Evolutionary conservation across 2,113 vertebrate genomes (phyloP).

Genomic region (Amia ocellicauda): DNA sequence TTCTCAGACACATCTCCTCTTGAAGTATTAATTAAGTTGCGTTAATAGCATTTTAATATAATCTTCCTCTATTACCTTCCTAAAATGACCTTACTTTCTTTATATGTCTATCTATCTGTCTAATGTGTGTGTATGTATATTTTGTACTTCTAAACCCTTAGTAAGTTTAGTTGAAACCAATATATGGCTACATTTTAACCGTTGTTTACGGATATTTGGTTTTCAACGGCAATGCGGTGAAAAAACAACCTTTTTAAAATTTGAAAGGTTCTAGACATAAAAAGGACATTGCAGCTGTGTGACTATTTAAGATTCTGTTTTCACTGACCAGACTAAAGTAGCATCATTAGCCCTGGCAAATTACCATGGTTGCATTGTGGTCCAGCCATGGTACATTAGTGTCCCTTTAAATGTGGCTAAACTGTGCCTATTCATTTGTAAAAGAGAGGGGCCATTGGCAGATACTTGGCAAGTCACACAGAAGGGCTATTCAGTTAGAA

Average conservation of each 20-base stretch:
- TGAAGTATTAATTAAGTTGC: too few relatives aligned
- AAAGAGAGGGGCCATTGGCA: slow-evolving; percentile 73
- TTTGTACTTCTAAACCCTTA: too few relatives aligned
- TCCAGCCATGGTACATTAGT: slow-evolving; percentile 67
- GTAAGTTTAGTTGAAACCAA: too few relatives aligned
- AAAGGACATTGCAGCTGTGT: slow-evolving; percentile 55
- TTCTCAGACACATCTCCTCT: too few relatives aligned
- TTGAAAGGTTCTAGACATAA: slow-evolving; percentile 36
- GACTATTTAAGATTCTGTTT: slow-evolving; percentile 67
- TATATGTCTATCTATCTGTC: too few relatives aligned
- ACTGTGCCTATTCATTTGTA: slow-evolving; percentile 70
- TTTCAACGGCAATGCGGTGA: slow-evolving; percentile 54
- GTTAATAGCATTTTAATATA: too few relatives aligned
- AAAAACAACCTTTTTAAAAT: slow-evolving; percentile 37
- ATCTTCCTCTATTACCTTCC: too few relatives aligned
- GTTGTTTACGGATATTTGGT: slow-evolving; percentile 66
- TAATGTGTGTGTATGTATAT: too few relatives aligned
- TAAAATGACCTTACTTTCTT: too few relatives aligned
- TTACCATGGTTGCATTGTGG: slow-evolving; percentile 68
- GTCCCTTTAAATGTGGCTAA: slow-evolving; percentile 64
- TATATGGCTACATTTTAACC: slow-evolving; percentile 1
- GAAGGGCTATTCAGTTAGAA: slow-evolving; percentile 71
- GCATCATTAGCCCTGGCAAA: slow-evolving; percentile 80
- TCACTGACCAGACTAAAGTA: slow-evolving; percentile 63
- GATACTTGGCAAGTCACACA: slow-evolving; percentile 77